A percentile compares a stretch with the other conserved stretches of the same genome.
phyloP scores from a whole-genome alignment of 2,797 vertebrate genomes.

The Adrianichthys oophorus region DNA sequence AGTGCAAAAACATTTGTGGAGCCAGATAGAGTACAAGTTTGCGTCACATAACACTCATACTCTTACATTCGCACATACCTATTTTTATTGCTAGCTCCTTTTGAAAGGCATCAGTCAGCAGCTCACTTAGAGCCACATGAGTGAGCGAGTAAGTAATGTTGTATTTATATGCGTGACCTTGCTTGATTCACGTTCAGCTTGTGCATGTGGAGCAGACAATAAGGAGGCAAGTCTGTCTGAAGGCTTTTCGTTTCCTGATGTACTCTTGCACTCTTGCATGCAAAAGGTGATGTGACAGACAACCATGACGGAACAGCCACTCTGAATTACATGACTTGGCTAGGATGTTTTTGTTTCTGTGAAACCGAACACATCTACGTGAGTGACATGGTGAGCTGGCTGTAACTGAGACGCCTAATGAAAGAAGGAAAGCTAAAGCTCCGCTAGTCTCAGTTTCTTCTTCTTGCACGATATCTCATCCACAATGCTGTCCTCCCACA shows the following conservation, averaged over 20 bases:
- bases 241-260: slow-evolving; percentile 51
- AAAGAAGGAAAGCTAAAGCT: slow-evolving; percentile 58
- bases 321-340: slow-evolving; percentile 61
- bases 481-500: slow-evolving; percentile 36
- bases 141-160: slow-evolving; percentile 30
- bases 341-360: slow-evolving; percentile 66
- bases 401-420: slow-evolving; percentile 67
- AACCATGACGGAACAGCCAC: slow-evolving; percentile 81
- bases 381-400: slow-evolving; percentile 61
- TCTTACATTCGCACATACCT: slow-evolving; percentile 31
- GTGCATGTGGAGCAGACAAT: slow-evolving; percentile 61
- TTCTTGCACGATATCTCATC: slow-evolving; percentile 70
- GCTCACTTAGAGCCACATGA: slow-evolving; percentile 26
- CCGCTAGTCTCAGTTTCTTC: slow-evolving; percentile 62
- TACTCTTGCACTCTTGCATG: slow-evolving; percentile 84
- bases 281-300: slow-evolving; percentile 85
- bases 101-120: slow-evolving; percentile 52
- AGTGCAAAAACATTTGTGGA: slow-evolving; percentile 6
- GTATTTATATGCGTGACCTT: slow-evolving; percentile 57
- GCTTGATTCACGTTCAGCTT: slow-evolving; percentile 40
- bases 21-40: slow-evolving; percentile 8
- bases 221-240: slow-evolving; percentile 29
- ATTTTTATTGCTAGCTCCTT: slow-evolving; percentile 34
- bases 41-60: slow-evolving; percentile 37
- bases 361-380: slow-evolving; percentile 68